These are phyloP conservation scores for Trinorchestia longiramus DNA, from an alignment of 1,140 invertebrate genomes.

Conservation along the genomic window DNA sequence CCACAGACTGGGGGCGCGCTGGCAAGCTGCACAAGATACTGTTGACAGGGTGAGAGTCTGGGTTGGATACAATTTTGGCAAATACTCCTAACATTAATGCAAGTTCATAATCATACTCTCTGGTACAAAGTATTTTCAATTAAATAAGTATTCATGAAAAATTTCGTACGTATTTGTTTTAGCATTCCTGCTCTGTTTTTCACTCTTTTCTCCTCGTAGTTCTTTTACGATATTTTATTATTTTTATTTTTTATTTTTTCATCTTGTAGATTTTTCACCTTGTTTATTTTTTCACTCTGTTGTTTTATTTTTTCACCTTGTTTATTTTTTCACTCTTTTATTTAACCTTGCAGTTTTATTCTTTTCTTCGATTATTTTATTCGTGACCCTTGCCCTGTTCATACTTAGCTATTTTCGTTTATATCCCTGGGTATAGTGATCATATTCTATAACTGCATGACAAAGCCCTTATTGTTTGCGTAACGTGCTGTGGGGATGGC, in stretches of 20 bases:
- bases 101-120: no score
- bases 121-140: no score
- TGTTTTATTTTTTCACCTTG: no score
- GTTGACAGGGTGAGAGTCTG: neutral
- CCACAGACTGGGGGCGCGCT: neutral
- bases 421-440: neutral
- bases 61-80: no score
- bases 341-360: neutral
- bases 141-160: no score
- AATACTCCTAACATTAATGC: no score
- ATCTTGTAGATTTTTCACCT: neutral
- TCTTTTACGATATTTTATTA: neutral
- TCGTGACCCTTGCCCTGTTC: neutral
- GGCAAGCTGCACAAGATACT: constrained; percentile 35
- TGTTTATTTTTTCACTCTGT: neutral
- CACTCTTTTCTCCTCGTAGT: neutral
- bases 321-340: neutral
- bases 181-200: neutral
- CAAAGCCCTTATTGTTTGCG: neutral
- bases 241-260: neutral
- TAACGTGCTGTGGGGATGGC: neutral
- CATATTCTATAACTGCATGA: neutral
- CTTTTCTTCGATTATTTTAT: neutral
- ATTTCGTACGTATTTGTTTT: no score
- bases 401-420: neutral